Conservation (phyloP, 1,140 invertebrate genomes). For the Caenorhabditis elegans region DNA sequence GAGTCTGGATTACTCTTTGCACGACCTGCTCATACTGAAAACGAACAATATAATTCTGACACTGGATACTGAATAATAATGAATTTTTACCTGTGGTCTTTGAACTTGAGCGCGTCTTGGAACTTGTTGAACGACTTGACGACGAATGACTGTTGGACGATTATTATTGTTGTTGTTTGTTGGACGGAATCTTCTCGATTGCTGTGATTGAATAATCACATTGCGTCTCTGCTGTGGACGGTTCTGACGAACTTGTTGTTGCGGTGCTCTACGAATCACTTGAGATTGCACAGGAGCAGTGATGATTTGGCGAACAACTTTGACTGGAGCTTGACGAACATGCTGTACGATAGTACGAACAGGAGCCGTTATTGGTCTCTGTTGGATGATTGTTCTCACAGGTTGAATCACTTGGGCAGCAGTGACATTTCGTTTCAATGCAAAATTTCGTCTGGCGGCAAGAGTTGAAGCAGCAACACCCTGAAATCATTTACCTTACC, state of each 20-base stretch:
- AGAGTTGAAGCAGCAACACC: slow-evolving; percentile 7
- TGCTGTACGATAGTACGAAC: neutral
- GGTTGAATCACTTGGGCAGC: neutral
- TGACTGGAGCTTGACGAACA: neutral
- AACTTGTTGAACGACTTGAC: neutral
- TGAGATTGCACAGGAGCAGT: neutral
- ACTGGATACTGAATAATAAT: neutral
- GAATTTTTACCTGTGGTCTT: neutral
- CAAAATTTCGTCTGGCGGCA: neutral
- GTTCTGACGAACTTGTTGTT: neutral
- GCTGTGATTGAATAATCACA: neutral
- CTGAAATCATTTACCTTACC: slow-evolving; percentile 19
- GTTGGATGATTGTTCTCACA: neutral
- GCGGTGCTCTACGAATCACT: neutral
- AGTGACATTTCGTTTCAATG: neutral
- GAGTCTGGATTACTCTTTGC: neutral
- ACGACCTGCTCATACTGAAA: neutral
- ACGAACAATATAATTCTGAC: too few relatives aligned
- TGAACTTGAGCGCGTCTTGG: neutral
- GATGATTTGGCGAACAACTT: neutral
- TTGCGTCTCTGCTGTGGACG: neutral
- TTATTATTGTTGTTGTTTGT: neutral
- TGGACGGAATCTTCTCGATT: neutral
- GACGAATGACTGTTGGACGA: neutral
- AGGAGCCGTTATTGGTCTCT: neutral